These are phyloP conservation scores for Pitangus sulphuratus DNA, from an alignment of 2,797 vertebrate species.

Conservation along the genomic window DNA sequence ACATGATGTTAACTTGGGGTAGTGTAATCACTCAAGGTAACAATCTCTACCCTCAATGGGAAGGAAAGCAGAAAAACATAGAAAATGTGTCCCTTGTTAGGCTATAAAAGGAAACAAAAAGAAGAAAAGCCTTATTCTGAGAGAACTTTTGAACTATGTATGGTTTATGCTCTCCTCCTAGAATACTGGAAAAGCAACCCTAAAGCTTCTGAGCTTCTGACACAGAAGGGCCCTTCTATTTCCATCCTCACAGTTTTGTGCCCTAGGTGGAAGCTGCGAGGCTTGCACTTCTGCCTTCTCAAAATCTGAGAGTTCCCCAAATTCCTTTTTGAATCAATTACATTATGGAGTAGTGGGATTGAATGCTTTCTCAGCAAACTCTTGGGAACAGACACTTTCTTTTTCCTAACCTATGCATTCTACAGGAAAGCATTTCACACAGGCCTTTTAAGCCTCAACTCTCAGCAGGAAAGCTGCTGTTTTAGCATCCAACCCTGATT, in stretches of 20 bases:
- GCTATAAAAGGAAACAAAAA: neutral
- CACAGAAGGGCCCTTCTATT: neutral
- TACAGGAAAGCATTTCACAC: neutral
- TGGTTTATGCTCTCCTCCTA: neutral
- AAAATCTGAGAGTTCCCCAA: neutral
- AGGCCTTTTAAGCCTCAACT: neutral
- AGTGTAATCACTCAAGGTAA: neutral
- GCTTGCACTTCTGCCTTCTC: neutral
- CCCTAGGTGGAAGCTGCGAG: neutral
- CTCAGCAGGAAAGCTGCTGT: neutral
- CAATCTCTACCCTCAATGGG: neutral
- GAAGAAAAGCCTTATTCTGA: neutral
- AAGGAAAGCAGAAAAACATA: neutral
- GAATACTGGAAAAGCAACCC: neutral
- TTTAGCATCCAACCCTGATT: neutral
- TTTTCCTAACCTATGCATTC: neutral
- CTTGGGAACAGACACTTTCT: neutral
- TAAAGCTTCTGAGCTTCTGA: neutral
- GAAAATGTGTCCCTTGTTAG: neutral
- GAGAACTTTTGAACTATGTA: neutral
- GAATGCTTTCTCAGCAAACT: neutral
- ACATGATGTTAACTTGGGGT: neutral
- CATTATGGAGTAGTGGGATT: neutral
- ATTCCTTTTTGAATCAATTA: neutral
- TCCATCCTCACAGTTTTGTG: fast-evolving